Evolutionary conservation across 1,140 invertebrate genomes (phyloP), one percentile per base, ranked within the genome.

Genomic region (Venustaconcha ellipsiformis): DNA sequence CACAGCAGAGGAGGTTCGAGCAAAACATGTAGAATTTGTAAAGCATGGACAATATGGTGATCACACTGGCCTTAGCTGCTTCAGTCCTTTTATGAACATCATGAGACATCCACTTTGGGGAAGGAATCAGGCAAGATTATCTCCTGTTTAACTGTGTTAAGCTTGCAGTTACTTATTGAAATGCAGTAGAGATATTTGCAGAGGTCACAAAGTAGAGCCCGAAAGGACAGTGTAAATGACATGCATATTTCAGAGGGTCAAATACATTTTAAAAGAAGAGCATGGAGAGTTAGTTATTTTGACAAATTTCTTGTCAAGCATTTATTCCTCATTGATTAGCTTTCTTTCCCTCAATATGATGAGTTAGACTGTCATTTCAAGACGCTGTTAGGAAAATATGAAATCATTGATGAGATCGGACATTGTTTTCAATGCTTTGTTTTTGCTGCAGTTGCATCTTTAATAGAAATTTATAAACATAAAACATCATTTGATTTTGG

Each of bases 51-150:
- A 72, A 2, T 85, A 82, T 58, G 66, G 67, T 2, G 70, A 75
- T n/a, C 84, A 87, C 72, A 83, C 72, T 14, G 86, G 87, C n/a
- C 63, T 84, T 12, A 88, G 82, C 66, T 88, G 87, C 70, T 88
- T 86, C 62, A 85, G 83, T 77, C 87, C 88, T 6, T 85, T 88
- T 6, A 83, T 89, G 59, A 89, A 89, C 75, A 87, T 89, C 20
- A 83, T 87, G 78, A 80, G 88, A 20, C 86, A 89, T 76, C 86
- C 88, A 48, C 56, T 84, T 6, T 89, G 88, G 88, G 88, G 88
- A n/a, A 77, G 88, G 58, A 88, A 84, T 73, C 86, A 88, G 82
- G 86, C 87, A 78, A 68, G 65, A 12, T 6, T 2, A 18, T 59
- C 5, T 30, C 4, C 26, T 30, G 26, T 30, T 0, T 18, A 30